A percentile compares a stretch with the other conserved stretches of the same genome.
Conservation (phyloP, 1,140 invertebrate species). For the Rhagoletis zephyria region DNA sequence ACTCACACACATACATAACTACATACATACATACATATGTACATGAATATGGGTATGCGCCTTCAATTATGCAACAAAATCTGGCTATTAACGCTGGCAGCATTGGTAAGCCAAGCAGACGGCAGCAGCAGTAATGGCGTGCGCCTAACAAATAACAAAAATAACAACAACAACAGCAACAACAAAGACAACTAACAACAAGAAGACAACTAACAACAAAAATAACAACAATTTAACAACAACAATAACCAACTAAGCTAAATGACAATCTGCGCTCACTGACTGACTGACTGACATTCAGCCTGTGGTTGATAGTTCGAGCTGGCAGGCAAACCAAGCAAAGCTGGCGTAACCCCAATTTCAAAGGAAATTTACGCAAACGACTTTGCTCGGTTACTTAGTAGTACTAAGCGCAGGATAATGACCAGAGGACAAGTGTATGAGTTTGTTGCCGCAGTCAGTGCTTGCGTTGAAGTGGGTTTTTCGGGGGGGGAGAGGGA, state of each 20-base stretch:
- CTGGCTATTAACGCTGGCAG: no score
- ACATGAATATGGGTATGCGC: background rate
- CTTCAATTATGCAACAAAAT: background rate
- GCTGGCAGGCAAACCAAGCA: background rate
- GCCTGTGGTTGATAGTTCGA: background rate
- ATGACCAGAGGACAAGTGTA: background rate
- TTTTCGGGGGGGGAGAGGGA: no score
- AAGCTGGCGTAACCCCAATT: background rate
- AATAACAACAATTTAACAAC: background rate
- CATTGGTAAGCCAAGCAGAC: no score
- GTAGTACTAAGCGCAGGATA: background rate
- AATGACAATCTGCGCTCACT: background rate
- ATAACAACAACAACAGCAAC: no score
- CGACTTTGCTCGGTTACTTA: background rate
- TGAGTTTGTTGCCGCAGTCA: background rate
- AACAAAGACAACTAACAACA: no score
- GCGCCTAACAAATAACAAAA: background rate
- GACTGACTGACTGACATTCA: no score
- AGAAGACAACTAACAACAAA: no score
- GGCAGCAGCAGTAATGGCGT: background rate
- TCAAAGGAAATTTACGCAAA: background rate
- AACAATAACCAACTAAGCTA: background rate
- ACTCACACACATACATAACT: background rate
- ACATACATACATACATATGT: background rate
- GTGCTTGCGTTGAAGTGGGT: background rate